Percentiles rank a stretch among this genome's conserved stretches.
Evolutionary conservation across 2,888 invertebrate species (phyloP).

Genomic region (Andrena praecox): DNA sequence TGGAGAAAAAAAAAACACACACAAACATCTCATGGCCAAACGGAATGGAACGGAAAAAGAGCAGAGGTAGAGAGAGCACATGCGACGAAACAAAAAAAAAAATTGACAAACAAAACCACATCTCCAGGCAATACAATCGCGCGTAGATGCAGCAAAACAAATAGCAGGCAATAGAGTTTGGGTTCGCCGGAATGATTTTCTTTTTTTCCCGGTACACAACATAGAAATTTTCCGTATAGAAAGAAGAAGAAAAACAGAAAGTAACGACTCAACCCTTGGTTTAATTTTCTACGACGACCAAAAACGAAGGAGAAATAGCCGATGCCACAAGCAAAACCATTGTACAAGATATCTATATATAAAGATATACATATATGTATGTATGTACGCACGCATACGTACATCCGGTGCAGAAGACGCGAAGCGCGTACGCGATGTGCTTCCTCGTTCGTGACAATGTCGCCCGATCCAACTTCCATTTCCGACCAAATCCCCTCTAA

Average conservation of each 20-base stretch:
- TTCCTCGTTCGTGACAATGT: constrained; percentile 63
- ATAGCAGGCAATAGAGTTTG: constrained; percentile 56
- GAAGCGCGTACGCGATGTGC: constrained; percentile 68
- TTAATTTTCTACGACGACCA: constrained; percentile 59
- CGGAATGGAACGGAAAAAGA: constrained; percentile 18
- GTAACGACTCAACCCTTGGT: constrained; percentile 59
- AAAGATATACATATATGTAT: constrained; percentile 72
- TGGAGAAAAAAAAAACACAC: constrained; percentile 33
- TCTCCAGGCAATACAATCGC: constrained; percentile 44
- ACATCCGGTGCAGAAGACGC: constrained; percentile 60
- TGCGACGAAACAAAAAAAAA: constrained; percentile 27
- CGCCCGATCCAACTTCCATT: constrained; percentile 45
- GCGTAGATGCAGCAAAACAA: constrained; percentile 32
- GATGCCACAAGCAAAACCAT: constrained; percentile 46
- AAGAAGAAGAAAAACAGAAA: not conserved
- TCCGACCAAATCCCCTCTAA: constrained; percentile 33
- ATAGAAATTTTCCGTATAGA: constrained; percentile 13
- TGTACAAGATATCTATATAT: constrained; percentile 72
- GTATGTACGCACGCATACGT: constrained; percentile 70
- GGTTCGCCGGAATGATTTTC: constrained; percentile 53
- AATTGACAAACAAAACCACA: not conserved
- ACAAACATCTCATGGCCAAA: constrained; percentile 45
- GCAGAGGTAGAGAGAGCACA: constrained; percentile 52
- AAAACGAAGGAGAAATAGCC: constrained; percentile 55
- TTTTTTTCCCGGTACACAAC: constrained; percentile 38